Conservation (phyloP, 1,140 invertebrate species). For the Archivesica marissinica region DNA sequence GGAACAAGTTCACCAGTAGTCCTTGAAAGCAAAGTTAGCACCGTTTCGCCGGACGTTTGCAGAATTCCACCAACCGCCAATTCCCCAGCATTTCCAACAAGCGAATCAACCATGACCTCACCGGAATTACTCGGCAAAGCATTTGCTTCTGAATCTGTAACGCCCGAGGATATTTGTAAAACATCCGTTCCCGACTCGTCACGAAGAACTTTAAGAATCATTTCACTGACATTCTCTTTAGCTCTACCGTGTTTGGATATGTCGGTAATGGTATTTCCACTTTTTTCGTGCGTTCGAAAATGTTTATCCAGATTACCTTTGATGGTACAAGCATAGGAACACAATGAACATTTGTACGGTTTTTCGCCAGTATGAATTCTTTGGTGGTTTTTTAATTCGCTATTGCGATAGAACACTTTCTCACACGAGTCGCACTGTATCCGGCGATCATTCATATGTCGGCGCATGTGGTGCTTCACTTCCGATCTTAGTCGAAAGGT, state of each 20-base stretch:
- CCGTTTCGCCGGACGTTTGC: background rate
- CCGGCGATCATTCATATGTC: conserved; percentile 53
- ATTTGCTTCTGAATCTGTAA: background rate
- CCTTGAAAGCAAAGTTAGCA: background rate
- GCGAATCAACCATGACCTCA: background rate
- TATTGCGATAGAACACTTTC: conserved; percentile 61
- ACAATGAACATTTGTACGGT: conserved; percentile 43
- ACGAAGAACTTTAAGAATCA: background rate
- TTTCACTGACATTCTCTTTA: background rate
- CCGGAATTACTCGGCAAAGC: background rate
- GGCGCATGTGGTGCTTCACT: conserved; percentile 56
- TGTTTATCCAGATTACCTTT: conserved; percentile 61
- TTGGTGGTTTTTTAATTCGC: conserved; percentile 59
- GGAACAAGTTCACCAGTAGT: background rate
- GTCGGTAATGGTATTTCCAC: background rate
- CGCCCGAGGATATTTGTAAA: background rate
- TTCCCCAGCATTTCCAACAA: background rate
- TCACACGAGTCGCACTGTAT: conserved; percentile 57
- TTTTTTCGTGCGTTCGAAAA: conserved; percentile 43
- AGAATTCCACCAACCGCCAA: background rate
- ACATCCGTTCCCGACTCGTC: background rate
- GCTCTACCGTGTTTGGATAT: too few relatives aligned
- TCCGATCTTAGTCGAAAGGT: conserved; percentile 44
- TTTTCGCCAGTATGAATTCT: conserved; percentile 57
- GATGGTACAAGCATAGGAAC: conserved; percentile 54